Evolutionary conservation across 2,888 invertebrate genomes (phyloP).

Genomic region (Drosophila borealis): DNA sequence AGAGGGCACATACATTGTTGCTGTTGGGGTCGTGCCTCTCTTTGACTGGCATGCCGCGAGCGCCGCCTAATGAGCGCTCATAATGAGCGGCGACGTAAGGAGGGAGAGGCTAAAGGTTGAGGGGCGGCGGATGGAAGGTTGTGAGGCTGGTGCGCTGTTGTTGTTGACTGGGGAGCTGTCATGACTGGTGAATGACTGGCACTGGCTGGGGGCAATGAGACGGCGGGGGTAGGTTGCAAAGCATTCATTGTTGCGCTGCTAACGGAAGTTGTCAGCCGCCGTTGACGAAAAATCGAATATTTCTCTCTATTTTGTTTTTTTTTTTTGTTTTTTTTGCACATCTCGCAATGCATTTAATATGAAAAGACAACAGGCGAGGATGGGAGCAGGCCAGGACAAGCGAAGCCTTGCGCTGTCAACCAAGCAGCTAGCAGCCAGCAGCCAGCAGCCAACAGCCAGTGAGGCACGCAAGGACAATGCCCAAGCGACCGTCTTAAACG

Average conservation of each 20-base stretch:
- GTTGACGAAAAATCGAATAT: slow-evolving; percentile 73
- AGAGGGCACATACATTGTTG: slow-evolving; percentile 29
- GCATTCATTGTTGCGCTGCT: slow-evolving; percentile 53
- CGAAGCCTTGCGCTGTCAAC: slow-evolving; percentile 68
- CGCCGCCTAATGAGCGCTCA: slow-evolving; percentile 78
- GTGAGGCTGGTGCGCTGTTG: slow-evolving; percentile 1
- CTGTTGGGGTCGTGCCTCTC: slow-evolving; percentile 59
- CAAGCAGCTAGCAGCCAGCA: slow-evolving; percentile 13
- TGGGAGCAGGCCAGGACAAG: slow-evolving; percentile 40
- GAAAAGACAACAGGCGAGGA: slow-evolving; percentile 76
- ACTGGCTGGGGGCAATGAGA: slow-evolving; percentile 27
- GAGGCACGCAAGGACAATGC: slow-evolving; percentile 74
- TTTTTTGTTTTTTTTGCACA: slow-evolving; percentile 42
- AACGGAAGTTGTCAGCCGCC: slow-evolving; percentile 71
- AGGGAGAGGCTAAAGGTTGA: slow-evolving; percentile 37
- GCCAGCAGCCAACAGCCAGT: not conserved
- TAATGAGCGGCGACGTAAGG: slow-evolving; percentile 72
- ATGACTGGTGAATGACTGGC: slow-evolving; percentile 60
- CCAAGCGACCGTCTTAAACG: slow-evolving; percentile 77
- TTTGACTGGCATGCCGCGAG: slow-evolving; percentile 70
- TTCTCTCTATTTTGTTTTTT: slow-evolving; percentile 8
- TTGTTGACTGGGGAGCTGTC: slow-evolving; percentile 50
- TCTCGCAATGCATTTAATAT: slow-evolving; percentile 78
- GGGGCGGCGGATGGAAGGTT: slow-evolving; percentile 8
- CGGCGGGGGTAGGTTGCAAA: slow-evolving; percentile 3